A percentile compares a stretch with the other conserved stretches of the same genome.
These are phyloP conservation scores for Pyralis farinalis DNA, from an alignment of 2,888 invertebrate genomes.

Conservation along the genomic window DNA sequence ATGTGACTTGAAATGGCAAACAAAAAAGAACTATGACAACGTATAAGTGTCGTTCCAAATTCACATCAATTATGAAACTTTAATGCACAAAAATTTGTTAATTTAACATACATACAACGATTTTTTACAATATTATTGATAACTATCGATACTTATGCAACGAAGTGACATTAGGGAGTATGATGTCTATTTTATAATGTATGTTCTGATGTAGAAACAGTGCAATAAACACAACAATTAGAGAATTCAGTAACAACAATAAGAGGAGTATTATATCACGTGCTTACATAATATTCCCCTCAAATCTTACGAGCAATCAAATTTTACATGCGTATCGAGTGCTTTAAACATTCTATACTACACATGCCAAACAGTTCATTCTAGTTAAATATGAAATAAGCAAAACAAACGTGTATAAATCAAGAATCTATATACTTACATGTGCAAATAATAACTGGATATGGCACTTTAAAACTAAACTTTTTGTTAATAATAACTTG, in stretches of 20 bases:
- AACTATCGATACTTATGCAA: too few species aligned
- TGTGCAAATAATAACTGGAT: constrained; percentile 54
- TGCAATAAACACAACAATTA: neutral
- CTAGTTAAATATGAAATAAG: constrained; percentile 32
- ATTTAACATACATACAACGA: too few species aligned
- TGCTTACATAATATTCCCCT: constrained; percentile 12
- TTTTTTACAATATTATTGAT: too few species aligned
- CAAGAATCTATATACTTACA: constrained; percentile 64
- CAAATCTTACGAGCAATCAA: constrained; percentile 14
- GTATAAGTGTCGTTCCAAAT: too few species aligned
- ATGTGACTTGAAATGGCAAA: constrained; percentile 8
- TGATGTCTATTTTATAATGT: too few species aligned
- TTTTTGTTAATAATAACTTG: constrained; percentile 33
- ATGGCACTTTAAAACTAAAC: constrained; percentile 34
- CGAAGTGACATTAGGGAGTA: too few species aligned
- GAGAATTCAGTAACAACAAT: neutral
- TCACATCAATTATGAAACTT: too few species aligned
- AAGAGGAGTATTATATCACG: neutral
- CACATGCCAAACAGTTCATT: constrained; percentile 78
- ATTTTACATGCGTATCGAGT: constrained; percentile 12
- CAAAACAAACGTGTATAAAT: constrained; percentile 39
- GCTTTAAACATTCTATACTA: constrained; percentile 31
- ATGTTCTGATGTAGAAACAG: too few species aligned
- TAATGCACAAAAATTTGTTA: too few species aligned
- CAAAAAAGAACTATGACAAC: too few species aligned